phyloP scores from a whole-genome alignment of 2,888 invertebrate species.

The Eilema sororculum region DNA sequence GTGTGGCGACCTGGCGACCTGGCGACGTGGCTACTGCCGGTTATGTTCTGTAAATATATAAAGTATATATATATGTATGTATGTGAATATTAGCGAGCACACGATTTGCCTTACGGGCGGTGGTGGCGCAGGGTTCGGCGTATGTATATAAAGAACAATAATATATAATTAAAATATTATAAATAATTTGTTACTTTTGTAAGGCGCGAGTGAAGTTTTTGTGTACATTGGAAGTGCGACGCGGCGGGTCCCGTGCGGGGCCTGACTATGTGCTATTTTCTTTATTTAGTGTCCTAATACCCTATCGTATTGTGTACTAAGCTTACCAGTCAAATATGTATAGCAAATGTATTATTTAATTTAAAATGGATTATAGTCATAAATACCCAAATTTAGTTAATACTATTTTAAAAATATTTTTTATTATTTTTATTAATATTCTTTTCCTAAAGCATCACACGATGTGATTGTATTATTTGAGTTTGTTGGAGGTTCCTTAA shows the following conservation, averaged over 20 bases:
- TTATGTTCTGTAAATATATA: constrained; percentile 82
- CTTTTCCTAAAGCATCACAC: constrained; percentile 79
- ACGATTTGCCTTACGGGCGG: constrained; percentile 74
- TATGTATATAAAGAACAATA: constrained; percentile 83
- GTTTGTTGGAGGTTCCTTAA: constrained; percentile 67
- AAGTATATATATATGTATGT: constrained; percentile 61
- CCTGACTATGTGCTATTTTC: constrained; percentile 78
- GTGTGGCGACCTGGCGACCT: constrained; percentile 52
- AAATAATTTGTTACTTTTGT: constrained; percentile 83
- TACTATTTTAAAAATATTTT: constrained; percentile 77
- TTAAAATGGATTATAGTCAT: constrained; percentile 86
- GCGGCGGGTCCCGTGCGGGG: constrained; percentile 58
- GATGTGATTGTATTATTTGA: constrained; percentile 77
- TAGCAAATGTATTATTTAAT: constrained; percentile 84
- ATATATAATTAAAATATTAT: constrained; percentile 75
- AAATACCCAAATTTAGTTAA: constrained; percentile 87
- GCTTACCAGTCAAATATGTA: constrained; percentile 86
- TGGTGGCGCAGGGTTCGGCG: constrained; percentile 74
- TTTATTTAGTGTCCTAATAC: constrained; percentile 83
- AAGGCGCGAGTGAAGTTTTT: constrained; percentile 78
- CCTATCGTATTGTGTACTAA: constrained; percentile 83
- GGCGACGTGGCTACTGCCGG: constrained; percentile 65
- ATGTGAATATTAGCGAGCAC: constrained; percentile 73
- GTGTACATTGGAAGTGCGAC: constrained; percentile 72
- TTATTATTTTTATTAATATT: constrained; percentile 72